Conservation (phyloP, 2,888 invertebrate species). For the Stratiomys singularior region DNA sequence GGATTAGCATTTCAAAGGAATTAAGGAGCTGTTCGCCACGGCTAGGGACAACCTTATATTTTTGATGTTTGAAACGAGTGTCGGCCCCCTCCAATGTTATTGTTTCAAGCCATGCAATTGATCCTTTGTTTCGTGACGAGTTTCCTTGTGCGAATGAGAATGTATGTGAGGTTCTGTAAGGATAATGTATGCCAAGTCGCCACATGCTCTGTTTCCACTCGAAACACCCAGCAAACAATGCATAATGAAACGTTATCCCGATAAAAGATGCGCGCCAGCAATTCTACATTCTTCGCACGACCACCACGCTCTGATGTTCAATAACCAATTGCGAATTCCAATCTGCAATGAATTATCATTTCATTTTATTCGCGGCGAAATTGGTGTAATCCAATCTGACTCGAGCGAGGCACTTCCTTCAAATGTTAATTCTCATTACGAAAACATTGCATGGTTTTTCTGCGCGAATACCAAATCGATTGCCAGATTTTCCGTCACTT, state of each 20-base stretch:
- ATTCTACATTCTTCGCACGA: constrained; percentile 17
- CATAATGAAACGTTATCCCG: neutral
- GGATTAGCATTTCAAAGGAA: too few species aligned
- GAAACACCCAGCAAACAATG: neutral
- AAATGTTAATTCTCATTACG: constrained; percentile 37
- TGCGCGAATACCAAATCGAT: constrained; percentile 38
- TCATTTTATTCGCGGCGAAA: constrained; percentile 14
- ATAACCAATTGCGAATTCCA: constrained; percentile 23
- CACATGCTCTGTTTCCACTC: neutral
- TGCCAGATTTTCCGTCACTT: constrained; percentile 27
- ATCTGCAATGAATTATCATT: constrained; percentile 34
- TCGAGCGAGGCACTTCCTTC: constrained; percentile 15
- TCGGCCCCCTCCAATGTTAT: too few species aligned
- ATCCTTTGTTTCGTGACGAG: too few species aligned
- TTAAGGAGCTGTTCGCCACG: too few species aligned
- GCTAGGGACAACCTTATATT: too few species aligned
- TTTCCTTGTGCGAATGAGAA: too few species aligned
- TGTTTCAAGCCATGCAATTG: too few species aligned
- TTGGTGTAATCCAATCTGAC: constrained; percentile 31
- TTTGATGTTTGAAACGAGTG: too few species aligned
- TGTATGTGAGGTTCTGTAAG: too few species aligned
- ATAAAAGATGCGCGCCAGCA: neutral
- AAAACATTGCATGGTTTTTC: constrained; percentile 40
- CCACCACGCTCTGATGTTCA: neutral
- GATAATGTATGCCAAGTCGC: neutral